Evolutionary conservation across 2,797 vertebrate genomes (phyloP).

Genomic region (Agapornis canus): DNA sequence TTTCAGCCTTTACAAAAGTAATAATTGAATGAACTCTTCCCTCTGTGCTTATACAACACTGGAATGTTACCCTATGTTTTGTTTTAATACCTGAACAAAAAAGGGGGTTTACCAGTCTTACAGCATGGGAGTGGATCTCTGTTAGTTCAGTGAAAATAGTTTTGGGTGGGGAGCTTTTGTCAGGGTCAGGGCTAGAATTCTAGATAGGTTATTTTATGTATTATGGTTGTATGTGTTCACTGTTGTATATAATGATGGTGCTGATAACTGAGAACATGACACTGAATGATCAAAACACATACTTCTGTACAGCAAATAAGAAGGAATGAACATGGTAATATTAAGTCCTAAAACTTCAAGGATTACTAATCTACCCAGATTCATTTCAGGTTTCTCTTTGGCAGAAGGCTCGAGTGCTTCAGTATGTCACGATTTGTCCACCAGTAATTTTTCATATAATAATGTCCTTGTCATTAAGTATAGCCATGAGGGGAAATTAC

Average conservation of each 20-base stretch:
- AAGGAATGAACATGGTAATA: background rate
- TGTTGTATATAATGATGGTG: background rate
- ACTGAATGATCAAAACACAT: background rate
- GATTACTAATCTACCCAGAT: background rate
- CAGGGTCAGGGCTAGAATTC: background rate
- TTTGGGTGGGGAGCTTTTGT: background rate
- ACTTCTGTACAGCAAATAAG: background rate
- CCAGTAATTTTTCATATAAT: background rate
- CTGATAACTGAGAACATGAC: background rate
- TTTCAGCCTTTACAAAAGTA: background rate
- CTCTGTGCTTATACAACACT: background rate
- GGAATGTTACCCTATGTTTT: background rate
- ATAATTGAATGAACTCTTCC: slow-evolving; percentile 12
- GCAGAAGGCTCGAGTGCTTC: background rate
- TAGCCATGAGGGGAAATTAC: background rate
- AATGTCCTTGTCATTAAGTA: background rate
- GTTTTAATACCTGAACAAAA: background rate
- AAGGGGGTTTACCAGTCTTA: background rate
- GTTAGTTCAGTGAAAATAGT: background rate
- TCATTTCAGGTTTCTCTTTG: background rate
- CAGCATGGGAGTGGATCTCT: background rate
- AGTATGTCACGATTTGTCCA: background rate
- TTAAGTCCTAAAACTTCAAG: background rate
- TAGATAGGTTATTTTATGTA: background rate
- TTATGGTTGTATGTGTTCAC: background rate